These are phyloP conservation scores for Pseudolaguvia tuberculata DNA, from an alignment of 2,113 vertebrate species.

Conservation along the genomic window DNA sequence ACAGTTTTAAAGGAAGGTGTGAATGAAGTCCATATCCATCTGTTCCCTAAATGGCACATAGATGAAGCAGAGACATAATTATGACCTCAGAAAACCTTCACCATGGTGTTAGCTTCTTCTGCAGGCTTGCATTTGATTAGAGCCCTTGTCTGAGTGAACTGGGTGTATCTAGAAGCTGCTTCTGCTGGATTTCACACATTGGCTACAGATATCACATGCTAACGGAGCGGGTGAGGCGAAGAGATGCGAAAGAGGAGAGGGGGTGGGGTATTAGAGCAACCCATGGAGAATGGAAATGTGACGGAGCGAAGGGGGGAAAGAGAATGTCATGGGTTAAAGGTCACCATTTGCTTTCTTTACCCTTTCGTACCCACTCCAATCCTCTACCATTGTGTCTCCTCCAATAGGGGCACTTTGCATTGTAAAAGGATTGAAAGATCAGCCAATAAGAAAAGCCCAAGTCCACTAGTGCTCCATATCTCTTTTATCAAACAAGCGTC, in stretches of 20 bases:
- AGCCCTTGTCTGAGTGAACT: slow-evolving; percentile 10
- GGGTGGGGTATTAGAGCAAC: slow-evolving; percentile 44
- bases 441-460: slow-evolving; percentile 58
- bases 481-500: background rate
- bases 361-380: slow-evolving; percentile 29
- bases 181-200: slow-evolving; percentile 66
- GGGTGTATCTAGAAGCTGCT: slow-evolving; percentile 27
- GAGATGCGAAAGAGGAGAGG: background rate
- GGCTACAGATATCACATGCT: slow-evolving; percentile 62
- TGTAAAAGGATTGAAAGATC: slow-evolving; percentile 61
- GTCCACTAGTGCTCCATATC: background rate
- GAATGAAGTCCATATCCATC: slow-evolving; percentile 8
- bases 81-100: slow-evolving; percentile 26
- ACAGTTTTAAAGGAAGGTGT: slow-evolving; percentile 18
- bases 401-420: slow-evolving; percentile 14
- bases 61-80: slow-evolving; percentile 16
- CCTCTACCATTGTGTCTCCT: slow-evolving; percentile 8
- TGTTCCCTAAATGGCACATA: slow-evolving; percentile 14
- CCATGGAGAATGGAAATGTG: slow-evolving; percentile 6
- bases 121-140: slow-evolving; percentile 26
- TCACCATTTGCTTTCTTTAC: slow-evolving; percentile 48
- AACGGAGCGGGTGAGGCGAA: slow-evolving; percentile 29
- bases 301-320: background rate
- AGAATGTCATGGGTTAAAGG: slow-evolving; percentile 23
- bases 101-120: slow-evolving; percentile 22